These are phyloP conservation scores for Neomicropteryx cornuta DNA, from an alignment of 1,140 invertebrate species.

Conservation along the genomic window DNA sequence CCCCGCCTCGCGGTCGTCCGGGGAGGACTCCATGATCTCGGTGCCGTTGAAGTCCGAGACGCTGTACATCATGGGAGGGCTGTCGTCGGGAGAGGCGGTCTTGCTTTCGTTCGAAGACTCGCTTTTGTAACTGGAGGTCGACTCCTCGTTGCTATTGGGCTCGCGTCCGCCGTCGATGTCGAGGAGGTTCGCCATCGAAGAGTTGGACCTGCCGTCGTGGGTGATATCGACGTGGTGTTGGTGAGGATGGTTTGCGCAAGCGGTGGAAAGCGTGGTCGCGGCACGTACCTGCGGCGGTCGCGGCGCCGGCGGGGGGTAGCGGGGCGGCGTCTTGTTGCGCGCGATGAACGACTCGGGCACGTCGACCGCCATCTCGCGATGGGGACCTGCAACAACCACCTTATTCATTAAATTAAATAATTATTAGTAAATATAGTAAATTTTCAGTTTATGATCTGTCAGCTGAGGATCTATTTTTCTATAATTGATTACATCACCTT, in stretches of 20 bases:
- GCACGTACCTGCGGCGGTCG: slow-evolving; percentile 45
- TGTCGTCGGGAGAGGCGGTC: slow-evolving; percentile 35
- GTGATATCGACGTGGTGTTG: slow-evolving; percentile 26
- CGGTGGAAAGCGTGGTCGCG: slow-evolving; percentile 26
- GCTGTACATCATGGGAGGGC: slow-evolving; percentile 26
- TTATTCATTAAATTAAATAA: background rate
- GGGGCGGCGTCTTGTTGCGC: slow-evolving; percentile 80
- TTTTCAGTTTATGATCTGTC: background rate
- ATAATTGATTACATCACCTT: background rate
- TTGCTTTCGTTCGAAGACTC: slow-evolving; percentile 44
- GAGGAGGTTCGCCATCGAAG: slow-evolving; percentile 29
- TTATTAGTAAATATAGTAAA: background rate
- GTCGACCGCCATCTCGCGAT: slow-evolving; percentile 96
- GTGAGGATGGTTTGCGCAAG: slow-evolving; percentile 16
- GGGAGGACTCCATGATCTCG: slow-evolving; percentile 25
- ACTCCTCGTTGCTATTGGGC: slow-evolving; percentile 37
- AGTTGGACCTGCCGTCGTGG: slow-evolving; percentile 33
- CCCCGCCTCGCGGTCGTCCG: slow-evolving; percentile 25
- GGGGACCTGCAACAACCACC: slow-evolving; percentile 48
- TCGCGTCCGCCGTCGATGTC: slow-evolving; percentile 25
- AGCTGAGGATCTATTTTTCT: too few species aligned
- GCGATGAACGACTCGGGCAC: slow-evolving; percentile 92
- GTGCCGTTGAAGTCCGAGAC: too few species aligned
- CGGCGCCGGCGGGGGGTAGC: slow-evolving; percentile 75
- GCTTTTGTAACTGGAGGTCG: slow-evolving; percentile 37